A percentile compares a stretch with the other conserved stretches of the same genome.
phyloP scores from a whole-genome alignment of 2,888 invertebrate genomes.

The Platynereis dumerilii region DNA sequence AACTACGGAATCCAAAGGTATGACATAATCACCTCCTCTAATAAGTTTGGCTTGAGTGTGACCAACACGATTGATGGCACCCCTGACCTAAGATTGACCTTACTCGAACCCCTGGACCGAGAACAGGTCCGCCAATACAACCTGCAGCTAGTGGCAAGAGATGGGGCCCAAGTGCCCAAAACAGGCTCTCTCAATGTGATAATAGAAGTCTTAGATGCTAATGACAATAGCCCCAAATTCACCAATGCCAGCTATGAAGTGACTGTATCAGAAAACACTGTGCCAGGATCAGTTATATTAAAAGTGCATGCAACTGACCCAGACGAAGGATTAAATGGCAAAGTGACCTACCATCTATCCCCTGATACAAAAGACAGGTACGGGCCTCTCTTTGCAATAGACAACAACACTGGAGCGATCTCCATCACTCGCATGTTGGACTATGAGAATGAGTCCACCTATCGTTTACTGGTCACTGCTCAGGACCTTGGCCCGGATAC shows the following conservation, averaged over 20 bases:
- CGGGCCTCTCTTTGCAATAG: slow-evolving; percentile 20
- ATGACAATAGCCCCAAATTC: slow-evolving; percentile 57
- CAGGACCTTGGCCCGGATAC: slow-evolving; percentile 28
- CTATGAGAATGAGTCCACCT: slow-evolving; percentile 37
- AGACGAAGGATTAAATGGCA: slow-evolving; percentile 47
- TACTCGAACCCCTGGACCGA: slow-evolving; percentile 68
- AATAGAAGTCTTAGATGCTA: slow-evolving; percentile 51
- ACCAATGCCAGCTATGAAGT: slow-evolving; percentile 82
- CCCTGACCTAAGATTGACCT: slow-evolving; percentile 32
- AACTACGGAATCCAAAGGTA: slow-evolving; percentile 19
- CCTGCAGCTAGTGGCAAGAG: slow-evolving; percentile 49
- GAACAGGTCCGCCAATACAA: slow-evolving; percentile 48
- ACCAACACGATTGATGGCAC: slow-evolving; percentile 28
- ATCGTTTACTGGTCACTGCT: slow-evolving; percentile 28
- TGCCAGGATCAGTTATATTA: slow-evolving; percentile 44
- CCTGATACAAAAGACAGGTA: slow-evolving; percentile 33
- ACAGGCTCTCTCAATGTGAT: slow-evolving; percentile 46
- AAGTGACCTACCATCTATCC: slow-evolving; percentile 42
- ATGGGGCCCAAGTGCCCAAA: slow-evolving; percentile 49
- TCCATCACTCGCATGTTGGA: slow-evolving; percentile 20
- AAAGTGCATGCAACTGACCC: slow-evolving; percentile 49
- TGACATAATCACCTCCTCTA: slow-evolving; percentile 11
- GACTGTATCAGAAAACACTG: slow-evolving; percentile 72
- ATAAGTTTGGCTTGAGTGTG: slow-evolving; percentile 28
- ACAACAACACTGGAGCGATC: slow-evolving; percentile 19